phyloP scores from a whole-genome alignment of 2,888 invertebrate genomes.

The Trichogramma evanescens region DNA sequence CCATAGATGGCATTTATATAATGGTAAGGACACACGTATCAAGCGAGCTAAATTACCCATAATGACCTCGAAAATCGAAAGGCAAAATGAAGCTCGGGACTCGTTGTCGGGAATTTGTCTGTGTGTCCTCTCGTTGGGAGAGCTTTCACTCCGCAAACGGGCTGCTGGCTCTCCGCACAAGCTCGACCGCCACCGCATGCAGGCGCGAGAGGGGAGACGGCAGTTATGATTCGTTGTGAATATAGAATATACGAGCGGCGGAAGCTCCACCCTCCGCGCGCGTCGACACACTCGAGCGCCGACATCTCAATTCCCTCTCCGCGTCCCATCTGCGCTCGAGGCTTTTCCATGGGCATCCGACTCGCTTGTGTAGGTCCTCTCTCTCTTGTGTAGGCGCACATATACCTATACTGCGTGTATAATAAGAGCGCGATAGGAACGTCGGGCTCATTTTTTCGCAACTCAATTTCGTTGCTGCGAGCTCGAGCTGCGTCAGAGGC shows the following conservation, averaged over 20 bases:
- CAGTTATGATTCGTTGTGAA: conserved; percentile 15
- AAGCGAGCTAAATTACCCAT: neutral
- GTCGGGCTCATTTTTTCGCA: conserved; percentile 5
- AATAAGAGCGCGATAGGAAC: too few relatives aligned
- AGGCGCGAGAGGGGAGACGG: neutral
- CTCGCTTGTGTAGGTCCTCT: too few relatives aligned
- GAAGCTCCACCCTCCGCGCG: conserved; percentile 10
- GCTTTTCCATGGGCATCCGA: too few relatives aligned
- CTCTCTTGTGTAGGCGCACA: too few relatives aligned
- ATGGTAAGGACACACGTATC: too few relatives aligned
- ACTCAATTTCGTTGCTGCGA: conserved; percentile 1
- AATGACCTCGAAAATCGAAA: conserved; percentile 6
- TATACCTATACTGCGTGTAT: too few relatives aligned
- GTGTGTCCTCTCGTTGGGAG: neutral
- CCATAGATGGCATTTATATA: too few relatives aligned
- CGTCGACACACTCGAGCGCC: neutral
- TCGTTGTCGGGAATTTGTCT: conserved; percentile 8
- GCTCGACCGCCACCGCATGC: neutral
- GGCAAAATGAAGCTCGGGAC: conserved; percentile 8
- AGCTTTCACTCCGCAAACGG: too few relatives aligned
- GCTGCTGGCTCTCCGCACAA: neutral
- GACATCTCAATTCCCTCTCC: conserved; percentile 20
- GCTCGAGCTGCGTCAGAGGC: neutral
- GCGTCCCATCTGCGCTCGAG: neutral
- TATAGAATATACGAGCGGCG: neutral